Conservation (phyloP, 2,113 vertebrate species). For the Jaculus jaculus region DNA sequence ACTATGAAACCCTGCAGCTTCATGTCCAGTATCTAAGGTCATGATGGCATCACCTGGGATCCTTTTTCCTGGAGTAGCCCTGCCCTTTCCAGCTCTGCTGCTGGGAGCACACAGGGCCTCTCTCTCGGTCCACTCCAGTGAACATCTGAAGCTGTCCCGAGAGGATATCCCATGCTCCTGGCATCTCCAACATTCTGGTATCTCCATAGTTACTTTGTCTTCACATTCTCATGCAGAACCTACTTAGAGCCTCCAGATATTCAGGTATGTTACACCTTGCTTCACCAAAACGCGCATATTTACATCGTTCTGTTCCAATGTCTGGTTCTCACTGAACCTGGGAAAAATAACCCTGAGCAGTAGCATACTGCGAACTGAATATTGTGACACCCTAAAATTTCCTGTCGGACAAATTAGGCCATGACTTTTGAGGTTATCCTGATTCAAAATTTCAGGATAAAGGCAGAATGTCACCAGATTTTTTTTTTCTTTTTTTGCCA, state of each 20-base stretch:
- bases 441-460: background rate
- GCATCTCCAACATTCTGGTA: background rate
- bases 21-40: background rate
- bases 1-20: background rate
- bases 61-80: too few species aligned
- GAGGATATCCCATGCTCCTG: background rate
- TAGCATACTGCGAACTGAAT: too few species aligned
- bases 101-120: background rate
- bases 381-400: background rate
- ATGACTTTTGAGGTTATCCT: background rate
- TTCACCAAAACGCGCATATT: background rate
- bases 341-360: background rate
- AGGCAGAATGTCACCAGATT: background rate
- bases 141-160: background rate
- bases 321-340: background rate
- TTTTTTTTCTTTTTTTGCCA: too few species aligned
- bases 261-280: too few species aligned
- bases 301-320: background rate
- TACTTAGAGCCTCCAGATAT: background rate
- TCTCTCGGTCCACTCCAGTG: background rate
- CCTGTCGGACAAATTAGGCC: background rate
- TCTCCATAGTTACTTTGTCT: background rate
- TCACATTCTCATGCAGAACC: background rate
- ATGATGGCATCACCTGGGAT: background rate
- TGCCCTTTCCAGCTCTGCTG: background rate